phyloP scores from a whole-genome alignment of 2,113 vertebrate species.

The Globicephala melas region DNA sequence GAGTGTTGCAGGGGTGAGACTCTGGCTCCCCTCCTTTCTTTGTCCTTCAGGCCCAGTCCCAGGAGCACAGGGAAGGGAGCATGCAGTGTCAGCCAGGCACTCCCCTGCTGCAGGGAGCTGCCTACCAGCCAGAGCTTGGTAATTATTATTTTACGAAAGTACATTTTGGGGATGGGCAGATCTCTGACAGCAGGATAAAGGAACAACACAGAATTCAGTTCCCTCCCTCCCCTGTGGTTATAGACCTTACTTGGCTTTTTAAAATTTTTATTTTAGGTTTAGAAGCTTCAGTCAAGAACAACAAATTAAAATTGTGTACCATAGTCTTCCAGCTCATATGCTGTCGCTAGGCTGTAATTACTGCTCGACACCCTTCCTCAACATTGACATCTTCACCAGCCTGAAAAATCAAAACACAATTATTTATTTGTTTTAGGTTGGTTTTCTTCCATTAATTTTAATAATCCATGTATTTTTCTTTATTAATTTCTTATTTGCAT shows the following conservation, averaged over 20 bases:
- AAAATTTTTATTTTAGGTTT: conserved; percentile 56
- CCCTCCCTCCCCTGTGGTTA: conserved; percentile 3
- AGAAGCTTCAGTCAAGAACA: conserved; percentile 51
- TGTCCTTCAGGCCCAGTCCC: neutral
- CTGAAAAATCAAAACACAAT: neutral
- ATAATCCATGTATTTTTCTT: neutral
- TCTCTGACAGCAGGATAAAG: conserved; percentile 7
- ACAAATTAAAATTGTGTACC: conserved; percentile 46
- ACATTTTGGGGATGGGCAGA: neutral
- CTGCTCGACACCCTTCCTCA: neutral
- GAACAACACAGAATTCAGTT: neutral
- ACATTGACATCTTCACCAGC: neutral
- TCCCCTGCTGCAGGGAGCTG: neutral
- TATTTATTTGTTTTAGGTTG: neutral
- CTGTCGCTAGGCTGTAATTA: conserved; percentile 23
- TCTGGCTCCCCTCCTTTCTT: neutral
- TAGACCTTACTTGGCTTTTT: conserved; percentile 48
- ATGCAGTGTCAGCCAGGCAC: neutral
- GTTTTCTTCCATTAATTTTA: conserved; percentile 52
- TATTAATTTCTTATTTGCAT: conserved; percentile 4
- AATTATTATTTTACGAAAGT: conserved; percentile 24
- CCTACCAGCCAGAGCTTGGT: neutral
- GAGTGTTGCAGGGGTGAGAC: neutral
- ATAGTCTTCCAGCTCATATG: neutral
- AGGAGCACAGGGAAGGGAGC: neutral